phyloP scores from a whole-genome alignment of 2,113 vertebrate species.

The Prionailurus viverrinus region DNA sequence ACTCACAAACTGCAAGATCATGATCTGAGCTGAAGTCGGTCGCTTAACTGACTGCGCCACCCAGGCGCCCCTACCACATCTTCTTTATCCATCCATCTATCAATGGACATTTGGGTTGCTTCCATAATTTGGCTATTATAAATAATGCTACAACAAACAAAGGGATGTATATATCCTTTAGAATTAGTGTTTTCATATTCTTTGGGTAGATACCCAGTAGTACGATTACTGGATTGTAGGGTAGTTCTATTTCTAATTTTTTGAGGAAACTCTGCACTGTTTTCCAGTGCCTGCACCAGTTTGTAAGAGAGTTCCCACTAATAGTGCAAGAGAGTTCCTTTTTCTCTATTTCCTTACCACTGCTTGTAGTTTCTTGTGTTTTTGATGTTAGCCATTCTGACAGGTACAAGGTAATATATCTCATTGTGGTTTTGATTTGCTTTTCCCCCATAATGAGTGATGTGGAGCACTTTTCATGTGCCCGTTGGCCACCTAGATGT shows the following conservation, averaged over 20 bases:
- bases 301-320: not conserved
- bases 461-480: not conserved
- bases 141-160: not conserved
- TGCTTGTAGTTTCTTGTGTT: not conserved
- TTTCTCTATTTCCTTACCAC: not conserved
- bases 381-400: not conserved
- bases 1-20: too few relatives aligned
- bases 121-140: not conserved
- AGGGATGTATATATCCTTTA: not conserved
- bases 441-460: not conserved
- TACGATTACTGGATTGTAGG: not conserved
- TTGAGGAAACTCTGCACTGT: not conserved
- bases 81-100: not conserved
- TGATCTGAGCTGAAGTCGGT: too few relatives aligned
- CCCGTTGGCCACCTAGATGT: not conserved
- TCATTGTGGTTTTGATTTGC: not conserved
- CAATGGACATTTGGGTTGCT: not conserved
- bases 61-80: not conserved
- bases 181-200: not conserved
- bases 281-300: not conserved
- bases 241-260: not conserved
- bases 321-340: not conserved
- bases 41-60: too few relatives aligned
- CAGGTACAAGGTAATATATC: not conserved
- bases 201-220: not conserved